Conservation (phyloP, 2,113 vertebrate species). For the Rhinolophus sinicus region DNA sequence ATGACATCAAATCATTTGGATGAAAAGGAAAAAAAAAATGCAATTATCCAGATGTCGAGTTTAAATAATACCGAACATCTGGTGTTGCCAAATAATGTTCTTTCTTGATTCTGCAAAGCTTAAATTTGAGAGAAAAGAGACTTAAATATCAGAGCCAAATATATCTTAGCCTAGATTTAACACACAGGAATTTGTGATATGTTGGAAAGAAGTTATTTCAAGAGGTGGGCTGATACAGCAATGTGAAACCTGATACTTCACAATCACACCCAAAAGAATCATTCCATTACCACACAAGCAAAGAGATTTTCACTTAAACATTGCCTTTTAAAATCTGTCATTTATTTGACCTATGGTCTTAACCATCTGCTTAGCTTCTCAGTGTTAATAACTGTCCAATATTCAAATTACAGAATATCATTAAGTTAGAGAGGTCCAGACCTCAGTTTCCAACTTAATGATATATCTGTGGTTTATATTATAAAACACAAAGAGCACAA, state of each 20-base stretch:
- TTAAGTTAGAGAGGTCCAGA: not conserved
- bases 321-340: not conserved
- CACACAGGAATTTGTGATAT: not conserved
- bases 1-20: conserved; percentile 7
- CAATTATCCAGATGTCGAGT: conserved; percentile 47
- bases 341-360: not conserved
- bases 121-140: conserved; percentile 13
- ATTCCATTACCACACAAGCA: not conserved
- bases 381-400: not conserved
- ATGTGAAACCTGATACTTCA: not conserved
- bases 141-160: conserved; percentile 8
- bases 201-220: not conserved
- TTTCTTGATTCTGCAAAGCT: not conserved
- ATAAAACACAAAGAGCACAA: not conserved
- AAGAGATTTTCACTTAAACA: not conserved
- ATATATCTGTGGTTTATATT: not conserved
- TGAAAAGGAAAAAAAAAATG: not conserved
- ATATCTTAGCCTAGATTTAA: conserved; percentile 46
- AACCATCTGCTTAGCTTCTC: not conserved
- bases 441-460: not conserved
- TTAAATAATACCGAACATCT: conserved; percentile 45
- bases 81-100: not conserved
- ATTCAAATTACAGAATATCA: not conserved
- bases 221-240: not conserved
- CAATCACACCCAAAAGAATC: not conserved